Evolutionary conservation across 2,113 vertebrate genomes (phyloP), one percentile per base, ranked within the genome.

Genomic region (Stictonetta naevosa): DNA sequence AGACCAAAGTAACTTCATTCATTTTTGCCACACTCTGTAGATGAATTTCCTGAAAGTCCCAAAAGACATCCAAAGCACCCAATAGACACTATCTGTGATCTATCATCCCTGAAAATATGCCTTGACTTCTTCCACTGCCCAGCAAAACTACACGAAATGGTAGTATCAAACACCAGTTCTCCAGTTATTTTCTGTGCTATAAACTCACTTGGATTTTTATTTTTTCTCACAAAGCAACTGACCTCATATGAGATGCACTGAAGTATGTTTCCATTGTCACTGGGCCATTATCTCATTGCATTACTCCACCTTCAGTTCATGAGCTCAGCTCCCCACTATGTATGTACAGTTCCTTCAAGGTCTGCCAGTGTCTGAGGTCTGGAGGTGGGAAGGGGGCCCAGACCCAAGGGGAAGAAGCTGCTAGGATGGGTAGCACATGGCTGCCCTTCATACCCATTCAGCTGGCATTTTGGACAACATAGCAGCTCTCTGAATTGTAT

Each of bases 201-300:
- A 83, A 74, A 20, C 15, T 11, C n/a, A 26, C 20, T 59, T 71
- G 20, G 14, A 73, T 18, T 46, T 52, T 20, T 81, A 12, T 66
- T 82, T 68, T 91, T 85, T 58, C 60, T 92, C 75, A 34, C 31
- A 63, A 48, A 91, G 59, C 82, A 93, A 83, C 20, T 36, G 72
- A 86, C 63, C 75, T 88, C 85, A 53, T 38, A 69, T 44, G 82
- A 92, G 74, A 68, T 3, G 1, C 60, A 36, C 74, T n/a, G 29
- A 89, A 82, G 50, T 73, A 71, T 1, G 6, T 84, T 96, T 81
- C 53, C 84, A 66, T 25, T 80, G 78, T 87, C 74, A 79, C 11
- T 34, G 31, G 19, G 53, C 66, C 53, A 66, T 94, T 80, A 86
- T 74, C 92, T 92, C 90, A 95, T 22, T 83, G 80, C 48, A n/a